Conservation (phyloP, 2,888 invertebrate genomes). For the Arctia plantaginis region DNA sequence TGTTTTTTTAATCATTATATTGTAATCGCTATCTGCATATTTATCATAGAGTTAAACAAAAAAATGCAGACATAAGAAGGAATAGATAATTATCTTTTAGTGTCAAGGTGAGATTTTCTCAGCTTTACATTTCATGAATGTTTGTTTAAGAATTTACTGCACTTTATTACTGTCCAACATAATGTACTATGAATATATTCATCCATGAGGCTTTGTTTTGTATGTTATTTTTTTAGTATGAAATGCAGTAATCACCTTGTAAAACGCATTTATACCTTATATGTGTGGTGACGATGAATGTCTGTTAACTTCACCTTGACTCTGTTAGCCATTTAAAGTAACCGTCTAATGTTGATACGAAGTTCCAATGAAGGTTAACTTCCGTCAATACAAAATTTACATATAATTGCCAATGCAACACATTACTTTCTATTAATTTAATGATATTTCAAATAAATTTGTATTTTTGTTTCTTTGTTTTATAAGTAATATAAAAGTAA, state of each 20-base stretch:
- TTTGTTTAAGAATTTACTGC: conserved; percentile 3
- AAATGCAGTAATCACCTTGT: conserved; percentile 29
- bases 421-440: not conserved
- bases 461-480: not conserved
- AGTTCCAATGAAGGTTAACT: conserved; percentile 44
- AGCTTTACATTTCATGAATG: conserved; percentile 14
- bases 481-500: not conserved
- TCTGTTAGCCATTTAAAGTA: conserved; percentile 59
- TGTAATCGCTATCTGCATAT: not conserved
- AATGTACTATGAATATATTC: not conserved
- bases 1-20: not conserved
- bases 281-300: conserved; percentile 34
- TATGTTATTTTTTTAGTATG: not conserved
- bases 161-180: not conserved
- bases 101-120: conserved; percentile 65
- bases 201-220: not conserved
- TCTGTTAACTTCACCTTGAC: conserved; percentile 58
- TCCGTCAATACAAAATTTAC: conserved; percentile 17
- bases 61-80: conserved; percentile 38
- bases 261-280: conserved; percentile 23
- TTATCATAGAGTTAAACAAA: not conserved
- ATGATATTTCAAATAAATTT: not conserved
- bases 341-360: conserved; percentile 43
- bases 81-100: conserved; percentile 57
- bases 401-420: not conserved